Evolutionary conservation across 2,797 vertebrate species (phyloP).

Genomic region (Myotis findleyi): DNA sequence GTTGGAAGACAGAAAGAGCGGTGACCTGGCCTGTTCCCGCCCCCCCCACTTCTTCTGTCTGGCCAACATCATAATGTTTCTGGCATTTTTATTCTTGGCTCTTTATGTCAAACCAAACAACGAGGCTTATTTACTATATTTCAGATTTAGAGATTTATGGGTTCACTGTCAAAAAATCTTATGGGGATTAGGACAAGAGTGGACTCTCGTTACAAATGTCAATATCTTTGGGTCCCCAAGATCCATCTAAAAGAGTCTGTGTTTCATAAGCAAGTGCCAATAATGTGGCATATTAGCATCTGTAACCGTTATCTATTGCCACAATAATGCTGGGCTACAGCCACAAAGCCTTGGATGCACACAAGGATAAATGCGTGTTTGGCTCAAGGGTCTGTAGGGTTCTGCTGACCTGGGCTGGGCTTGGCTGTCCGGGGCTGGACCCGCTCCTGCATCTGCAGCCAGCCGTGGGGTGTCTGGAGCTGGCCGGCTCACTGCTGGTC

Average conservation of each 20-base stretch:
- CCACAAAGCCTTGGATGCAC: neutral
- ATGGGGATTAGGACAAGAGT: neutral
- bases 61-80: neutral
- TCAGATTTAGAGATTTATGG: conserved; percentile 35
- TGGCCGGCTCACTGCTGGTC: neutral
- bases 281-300: neutral
- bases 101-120: conserved; percentile 1
- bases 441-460: rapidly evolving
- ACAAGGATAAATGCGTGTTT: neutral
- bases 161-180: neutral
- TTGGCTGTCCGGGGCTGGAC: neutral
- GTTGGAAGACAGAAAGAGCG: neutral
- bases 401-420: neutral
- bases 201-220: neutral
- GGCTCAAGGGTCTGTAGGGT: neutral
- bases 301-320: neutral
- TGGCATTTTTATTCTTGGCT: conserved; percentile 36
- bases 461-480: neutral
- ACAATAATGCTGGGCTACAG: neutral
- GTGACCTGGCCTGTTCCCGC: neutral
- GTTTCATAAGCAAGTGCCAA: neutral
- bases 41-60: neutral
- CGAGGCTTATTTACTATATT: conserved; percentile 32
- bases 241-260: neutral
- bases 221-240: neutral